Percentiles rank a stretch among this genome's conserved stretches.
Evolutionary conservation across 1,140 invertebrate species (phyloP).

Genomic region (Drosophila kanapiae): DNA sequence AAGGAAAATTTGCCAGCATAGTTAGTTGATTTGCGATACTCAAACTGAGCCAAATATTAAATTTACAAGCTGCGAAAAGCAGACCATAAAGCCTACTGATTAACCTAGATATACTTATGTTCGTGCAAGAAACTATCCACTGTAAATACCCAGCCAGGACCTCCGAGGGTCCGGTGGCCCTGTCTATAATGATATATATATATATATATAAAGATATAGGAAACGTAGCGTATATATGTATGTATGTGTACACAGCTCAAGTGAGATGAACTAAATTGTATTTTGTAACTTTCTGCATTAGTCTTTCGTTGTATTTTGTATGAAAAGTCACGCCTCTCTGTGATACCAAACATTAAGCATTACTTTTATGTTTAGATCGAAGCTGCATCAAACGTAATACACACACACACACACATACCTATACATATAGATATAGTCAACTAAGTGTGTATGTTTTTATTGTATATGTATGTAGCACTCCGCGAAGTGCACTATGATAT

Average conservation of each 20-base stretch:
- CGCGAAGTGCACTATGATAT: constrained; percentile 64
- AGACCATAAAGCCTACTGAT: constrained; percentile 54
- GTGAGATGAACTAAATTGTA: constrained; percentile 62
- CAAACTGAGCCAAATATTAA: constrained; percentile 81
- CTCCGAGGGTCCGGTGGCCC: constrained; percentile 20
- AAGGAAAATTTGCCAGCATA: constrained; percentile 55
- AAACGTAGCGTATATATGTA: constrained; percentile 35
- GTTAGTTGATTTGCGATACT: constrained; percentile 70
- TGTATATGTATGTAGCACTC: constrained; percentile 63
- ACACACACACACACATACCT: constrained; percentile 22
- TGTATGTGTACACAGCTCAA: constrained; percentile 60
- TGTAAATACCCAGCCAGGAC: constrained; percentile 48
- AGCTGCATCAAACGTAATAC: constrained; percentile 66
- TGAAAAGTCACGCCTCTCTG: constrained; percentile 85
- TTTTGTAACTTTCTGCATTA: constrained; percentile 80
- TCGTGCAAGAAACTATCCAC: constrained; percentile 51
- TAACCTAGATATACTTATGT: constrained; percentile 47
- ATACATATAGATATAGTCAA: constrained; percentile 65
- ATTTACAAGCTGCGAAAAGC: constrained; percentile 40
- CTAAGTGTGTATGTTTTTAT: constrained; percentile 78
- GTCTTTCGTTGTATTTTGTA: constrained; percentile 69
- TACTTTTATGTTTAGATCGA: constrained; percentile 82
- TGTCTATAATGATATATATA: constrained; percentile 46
- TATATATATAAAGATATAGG: constrained; percentile 55
- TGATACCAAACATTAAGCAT: constrained; percentile 85